Evolutionary conservation across 2,797 vertebrate genomes (phyloP), one percentile per base, ranked within the genome.

Genomic region (Echiichthys vipera): DNA sequence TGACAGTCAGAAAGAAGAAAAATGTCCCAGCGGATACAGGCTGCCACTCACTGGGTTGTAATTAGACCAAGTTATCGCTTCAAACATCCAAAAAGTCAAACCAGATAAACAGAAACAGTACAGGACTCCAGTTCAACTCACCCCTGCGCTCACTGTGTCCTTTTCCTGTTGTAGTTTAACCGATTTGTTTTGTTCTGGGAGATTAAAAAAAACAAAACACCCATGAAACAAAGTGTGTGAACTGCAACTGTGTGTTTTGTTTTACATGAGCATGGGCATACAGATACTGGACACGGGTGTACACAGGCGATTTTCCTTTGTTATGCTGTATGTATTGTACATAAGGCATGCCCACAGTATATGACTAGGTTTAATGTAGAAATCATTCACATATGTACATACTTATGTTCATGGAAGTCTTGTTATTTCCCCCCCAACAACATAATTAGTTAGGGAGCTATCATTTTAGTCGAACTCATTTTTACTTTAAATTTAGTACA

Each of bases 1-100:
- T 78, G 72, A 75, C 55, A 68, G 50, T 80, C 63, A 86, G 74
- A 86, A 87, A 82, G 74, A 39, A 78, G 81, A 63, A 81, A 76
- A 76, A 72, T 46, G 50, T 74, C 79, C 74, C 82, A 25, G 71
- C 70, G 83, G 86, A 83, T 47, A 14, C 65, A 54, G 29, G 24
- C 77, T 30, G 61, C 7, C 17, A 65, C 63, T 65, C 61, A 64
- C 63, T 14, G 51, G 55, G 34, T 14, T 74, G 69, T 68, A 74
- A 80, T 81, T 66, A 81, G 12, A 51, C 36, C 40, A 39, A 78
- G 68, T 76, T 80, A 63, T 80, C 51, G 49, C 53, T 46, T 7
- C n/a, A 40, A 81, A 83, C 61, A 69, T 59, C 51, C 64, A 27
- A 30, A 71, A 25, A 14, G 25, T 64, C 54, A 51, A 76, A 80